Evolutionary conservation across 2,888 invertebrate species (phyloP).

Genomic region (Hirudinaria manillensis): DNA sequence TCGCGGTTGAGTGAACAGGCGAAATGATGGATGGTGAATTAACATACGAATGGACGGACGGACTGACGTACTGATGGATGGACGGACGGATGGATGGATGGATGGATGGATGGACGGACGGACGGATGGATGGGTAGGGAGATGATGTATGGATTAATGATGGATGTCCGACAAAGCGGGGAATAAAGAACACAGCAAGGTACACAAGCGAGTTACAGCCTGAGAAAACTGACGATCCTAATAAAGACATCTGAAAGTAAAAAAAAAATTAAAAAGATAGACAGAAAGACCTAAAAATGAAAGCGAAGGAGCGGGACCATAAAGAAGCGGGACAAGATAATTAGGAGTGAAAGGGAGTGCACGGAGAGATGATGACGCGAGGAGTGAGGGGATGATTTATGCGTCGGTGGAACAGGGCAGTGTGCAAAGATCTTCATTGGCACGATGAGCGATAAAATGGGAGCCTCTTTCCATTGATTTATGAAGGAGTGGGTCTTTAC

Average conservation of each 20-base stretch:
- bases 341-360: not conserved
- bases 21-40: not conserved
- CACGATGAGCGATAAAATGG: conserved; percentile 12
- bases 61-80: too few relatives aligned
- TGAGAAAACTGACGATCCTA: not conserved
- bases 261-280: conserved; percentile 5
- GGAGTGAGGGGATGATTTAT: conserved; percentile 8
- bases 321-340: not conserved
- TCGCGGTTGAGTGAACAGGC: not conserved
- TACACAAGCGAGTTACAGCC: too few relatives aligned
- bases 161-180: too few relatives aligned
- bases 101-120: not conserved
- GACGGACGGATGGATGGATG: not conserved
- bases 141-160: not conserved
- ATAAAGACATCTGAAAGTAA: conserved; percentile 4
- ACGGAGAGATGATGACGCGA: not conserved
- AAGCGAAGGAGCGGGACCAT: not conserved
- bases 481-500: not conserved
- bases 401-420: conserved; percentile 7
- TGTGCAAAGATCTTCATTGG: conserved; percentile 15
- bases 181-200: too few relatives aligned
- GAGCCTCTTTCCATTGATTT: not conserved
- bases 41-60: not conserved
- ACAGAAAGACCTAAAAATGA: not conserved
- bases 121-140: not conserved